Evolutionary conservation across 2,888 invertebrate species (phyloP), one percentile per base, ranked within the genome.

Genomic region (Leptinotarsa rubiginosa): DNA sequence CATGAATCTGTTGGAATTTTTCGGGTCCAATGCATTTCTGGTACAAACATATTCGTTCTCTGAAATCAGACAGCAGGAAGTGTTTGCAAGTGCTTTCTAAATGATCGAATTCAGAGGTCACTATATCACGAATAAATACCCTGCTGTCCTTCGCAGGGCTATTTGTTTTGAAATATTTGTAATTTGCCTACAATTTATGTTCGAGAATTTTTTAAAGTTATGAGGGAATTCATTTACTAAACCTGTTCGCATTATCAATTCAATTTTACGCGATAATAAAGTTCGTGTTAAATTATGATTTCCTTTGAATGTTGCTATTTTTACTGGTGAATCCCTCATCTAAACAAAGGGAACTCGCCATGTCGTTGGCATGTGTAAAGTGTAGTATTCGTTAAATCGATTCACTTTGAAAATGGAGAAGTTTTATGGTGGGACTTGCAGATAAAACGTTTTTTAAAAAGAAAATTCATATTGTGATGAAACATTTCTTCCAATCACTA

Each of bases 121-220:
- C 73, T 73, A 77, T 73, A 69, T 73, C 64, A 70, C 64, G 66
- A 69, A 75, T 71, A 62, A 77, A 73, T 75, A 77, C 73, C 70
- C 50, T 64, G 71, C 74, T 77, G 77, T 77, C 77, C 66, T 59
- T 74, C 74, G 49, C 75, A 77, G 75, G 59, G 68, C 75, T 65
- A 67, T 77, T 76, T 70, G 65, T 67, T 76, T 75, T 78, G 77
- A 78, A 78, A 78, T 78, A 73, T 76, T 74, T 47, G 74, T 73
- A 75, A 74, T 73, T 71, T 54, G 49, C 47, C 16, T 49, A 13
- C 65, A 67, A 74, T 75, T 75, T 74, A 73, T 75, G 71, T 65
- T 20, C 41, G 70, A 50, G 70, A 54, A 72, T 75, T 78, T 74
- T 72, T 54, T 54, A 74, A 76, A 75, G 56, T 41, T 49, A 1